Evolutionary conservation across 35 echinoderm and acorn worm species (phyloP), one percentile per base, ranked within the genome.

Genomic region (Amphiura filiformis): DNA sequence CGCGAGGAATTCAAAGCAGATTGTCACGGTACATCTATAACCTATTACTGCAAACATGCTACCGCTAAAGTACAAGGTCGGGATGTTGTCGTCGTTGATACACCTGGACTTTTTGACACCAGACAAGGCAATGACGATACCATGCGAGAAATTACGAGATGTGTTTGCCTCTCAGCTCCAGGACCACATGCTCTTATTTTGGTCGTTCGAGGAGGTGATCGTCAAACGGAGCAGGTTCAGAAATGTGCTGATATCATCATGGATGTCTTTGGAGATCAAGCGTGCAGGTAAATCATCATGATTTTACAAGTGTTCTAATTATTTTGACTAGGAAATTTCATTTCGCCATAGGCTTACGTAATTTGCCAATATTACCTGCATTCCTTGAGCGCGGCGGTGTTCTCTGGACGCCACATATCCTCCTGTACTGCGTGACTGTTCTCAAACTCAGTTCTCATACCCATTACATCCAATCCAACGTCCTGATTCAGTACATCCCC

Each of bases 111-210:
- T 26, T 70, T 70, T n/a, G 61, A 70, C 61, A 70, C 61, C 9
- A 70, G 61, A 70, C 61, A 70, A 70, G 28, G 61, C 9, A 70
- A 70, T 23, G 28, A 70, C 4, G 61, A 70, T 70, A 70, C 61
- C 26, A 13, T 70, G 28, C 15, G 61, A 70, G 61, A 70, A 70
- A 30, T 70, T 26, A 70, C 61, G 26, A 70, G 61, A 70, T 70
- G 61, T 70, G 61, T 70, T 70, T 18, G 3, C 61, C 15, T 70
- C 17, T 70, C 61, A 15, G 61, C 61, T 26, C 61, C 61, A 26
- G 61, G 61, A 70, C 61, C 61, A 4, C 61, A 70, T 70, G 61
- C 61, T 30, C 61, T 70, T 70, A 70, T 70, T 70, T 70, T 70
- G 61, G 61, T 70, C 4, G 61, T 11, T 3, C 17, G 28, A 15